phyloP scores from a whole-genome alignment of 2,888 invertebrate species.

The Trilocha varians region DNA sequence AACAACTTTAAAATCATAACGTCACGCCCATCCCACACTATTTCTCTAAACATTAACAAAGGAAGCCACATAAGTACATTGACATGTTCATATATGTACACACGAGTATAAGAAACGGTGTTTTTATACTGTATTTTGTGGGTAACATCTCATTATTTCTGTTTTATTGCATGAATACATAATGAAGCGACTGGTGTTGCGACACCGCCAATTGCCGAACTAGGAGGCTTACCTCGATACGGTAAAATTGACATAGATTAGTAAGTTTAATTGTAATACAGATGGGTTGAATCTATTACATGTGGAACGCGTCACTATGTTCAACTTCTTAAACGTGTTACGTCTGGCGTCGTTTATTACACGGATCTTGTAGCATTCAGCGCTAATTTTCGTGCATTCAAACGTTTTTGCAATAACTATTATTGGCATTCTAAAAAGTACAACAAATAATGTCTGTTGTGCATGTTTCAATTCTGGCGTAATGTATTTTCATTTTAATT shows the following conservation, averaged over 20 bases:
- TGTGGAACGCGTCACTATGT: too few species aligned
- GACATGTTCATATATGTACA: constrained; percentile 5
- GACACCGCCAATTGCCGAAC: constrained; percentile 62
- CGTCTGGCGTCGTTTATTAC: too few species aligned
- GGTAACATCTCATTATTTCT: constrained; percentile 61
- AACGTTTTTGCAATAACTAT: too few species aligned
- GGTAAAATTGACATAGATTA: constrained; percentile 48
- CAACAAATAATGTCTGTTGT: too few species aligned
- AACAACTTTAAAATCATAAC: too few species aligned
- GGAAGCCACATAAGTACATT: background rate
- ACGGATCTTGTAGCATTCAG: too few species aligned
- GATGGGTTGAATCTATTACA: too few species aligned
- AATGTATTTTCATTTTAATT: too few species aligned
- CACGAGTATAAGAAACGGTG: constrained; percentile 7
- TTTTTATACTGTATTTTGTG: constrained; percentile 14
- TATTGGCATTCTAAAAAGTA: too few species aligned
- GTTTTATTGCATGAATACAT: constrained; percentile 69
- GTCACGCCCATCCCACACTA: background rate
- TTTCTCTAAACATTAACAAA: background rate
- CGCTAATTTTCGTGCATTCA: too few species aligned
- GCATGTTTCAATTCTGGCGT: too few species aligned
- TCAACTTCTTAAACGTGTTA: too few species aligned
- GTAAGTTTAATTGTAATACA: background rate
- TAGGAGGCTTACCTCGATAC: constrained; percentile 32
- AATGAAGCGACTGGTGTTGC: constrained; percentile 49